A percentile compares a stretch with the other conserved stretches of the same genome.
phyloP scores from a whole-genome alignment of 2,113 vertebrate genomes.

The Toxotes jaculatrix region DNA sequence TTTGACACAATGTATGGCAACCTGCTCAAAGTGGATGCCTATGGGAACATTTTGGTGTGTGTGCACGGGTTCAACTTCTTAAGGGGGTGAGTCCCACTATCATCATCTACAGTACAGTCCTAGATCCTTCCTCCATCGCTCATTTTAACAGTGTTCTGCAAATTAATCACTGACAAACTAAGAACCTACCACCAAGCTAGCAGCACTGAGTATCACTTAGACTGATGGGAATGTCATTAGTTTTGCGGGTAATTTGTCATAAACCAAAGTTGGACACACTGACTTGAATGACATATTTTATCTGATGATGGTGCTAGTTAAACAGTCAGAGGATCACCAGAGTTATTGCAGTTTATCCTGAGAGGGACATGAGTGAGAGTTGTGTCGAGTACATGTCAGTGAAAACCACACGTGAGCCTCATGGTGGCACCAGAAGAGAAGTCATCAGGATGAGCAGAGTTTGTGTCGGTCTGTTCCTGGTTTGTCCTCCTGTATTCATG shows the following conservation, averaged over 20 bases:
- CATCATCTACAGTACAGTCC: not conserved
- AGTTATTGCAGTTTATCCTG: too few relatives aligned
- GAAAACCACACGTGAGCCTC: too few relatives aligned
- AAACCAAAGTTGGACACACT: not conserved
- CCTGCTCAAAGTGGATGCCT: conserved; percentile 96
- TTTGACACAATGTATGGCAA: conserved; percentile 96
- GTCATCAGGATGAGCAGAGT: not conserved
- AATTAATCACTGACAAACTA: not conserved
- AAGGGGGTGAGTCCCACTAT: conserved; percentile 87
- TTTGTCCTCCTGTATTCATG: not conserved
- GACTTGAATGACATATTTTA: not conserved
- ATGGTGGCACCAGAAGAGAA: not conserved
- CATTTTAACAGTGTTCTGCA: not conserved
- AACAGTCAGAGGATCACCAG: too few relatives aligned
- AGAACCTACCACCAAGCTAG: not conserved
- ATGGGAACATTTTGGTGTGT: conserved; percentile 97
- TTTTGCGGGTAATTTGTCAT: not conserved
- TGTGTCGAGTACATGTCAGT: too few relatives aligned
- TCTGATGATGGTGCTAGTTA: too few relatives aligned
- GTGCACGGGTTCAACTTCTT: conserved; percentile 98
- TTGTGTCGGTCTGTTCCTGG: not conserved
- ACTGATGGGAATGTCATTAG: not conserved
- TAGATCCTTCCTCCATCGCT: not conserved
- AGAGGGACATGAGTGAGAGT: too few relatives aligned
- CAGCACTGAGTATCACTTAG: not conserved